Conservation (phyloP, 2,797 vertebrate genomes). For the Podarcis lilfordi region DNA sequence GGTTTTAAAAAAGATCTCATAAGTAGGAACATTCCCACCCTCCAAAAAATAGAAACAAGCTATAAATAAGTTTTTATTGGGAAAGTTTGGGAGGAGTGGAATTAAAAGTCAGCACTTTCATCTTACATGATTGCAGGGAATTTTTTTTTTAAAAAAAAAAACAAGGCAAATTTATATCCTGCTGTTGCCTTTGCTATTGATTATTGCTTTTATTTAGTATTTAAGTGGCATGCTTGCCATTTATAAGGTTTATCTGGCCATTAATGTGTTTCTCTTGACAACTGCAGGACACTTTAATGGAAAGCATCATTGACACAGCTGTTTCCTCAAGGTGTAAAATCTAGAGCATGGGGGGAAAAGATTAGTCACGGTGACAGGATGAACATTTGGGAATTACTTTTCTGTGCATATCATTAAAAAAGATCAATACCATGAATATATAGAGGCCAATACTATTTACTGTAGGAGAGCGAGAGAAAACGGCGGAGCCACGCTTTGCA, state of each 20-base stretch:
- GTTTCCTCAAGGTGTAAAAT: slow-evolving; percentile 82
- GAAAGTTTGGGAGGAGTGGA: slow-evolving; percentile 30
- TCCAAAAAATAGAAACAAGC: not conserved
- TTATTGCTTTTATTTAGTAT: slow-evolving; percentile 64
- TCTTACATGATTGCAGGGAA: slow-evolving; percentile 39
- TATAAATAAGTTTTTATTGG: slow-evolving; percentile 28
- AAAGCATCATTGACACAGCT: slow-evolving; percentile 79
- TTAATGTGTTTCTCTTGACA: slow-evolving; percentile 66
- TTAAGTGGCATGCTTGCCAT: slow-evolving; percentile 35
- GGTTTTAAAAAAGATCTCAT: not conserved
- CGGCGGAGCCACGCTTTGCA: slow-evolving; percentile 60
- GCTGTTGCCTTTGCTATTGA: slow-evolving; percentile 32
- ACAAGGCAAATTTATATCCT: slow-evolving; percentile 44
- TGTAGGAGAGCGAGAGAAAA: slow-evolving; percentile 76
- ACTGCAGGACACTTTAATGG: slow-evolving; percentile 75
- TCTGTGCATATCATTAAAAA: slow-evolving; percentile 88
- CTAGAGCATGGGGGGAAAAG: slow-evolving; percentile 78
- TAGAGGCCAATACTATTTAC: slow-evolving; percentile 79
- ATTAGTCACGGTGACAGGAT: slow-evolving; percentile 88
- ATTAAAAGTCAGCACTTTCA: slow-evolving; percentile 19
- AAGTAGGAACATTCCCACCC: not conserved
- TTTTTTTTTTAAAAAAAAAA: not conserved
- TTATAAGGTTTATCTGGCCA: slow-evolving; percentile 54
- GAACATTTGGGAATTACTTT: slow-evolving; percentile 89
- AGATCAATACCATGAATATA: slow-evolving; percentile 88